phyloP scores from a whole-genome alignment of 1,140 invertebrate genomes.

The Dreissena rostriformis region DNA sequence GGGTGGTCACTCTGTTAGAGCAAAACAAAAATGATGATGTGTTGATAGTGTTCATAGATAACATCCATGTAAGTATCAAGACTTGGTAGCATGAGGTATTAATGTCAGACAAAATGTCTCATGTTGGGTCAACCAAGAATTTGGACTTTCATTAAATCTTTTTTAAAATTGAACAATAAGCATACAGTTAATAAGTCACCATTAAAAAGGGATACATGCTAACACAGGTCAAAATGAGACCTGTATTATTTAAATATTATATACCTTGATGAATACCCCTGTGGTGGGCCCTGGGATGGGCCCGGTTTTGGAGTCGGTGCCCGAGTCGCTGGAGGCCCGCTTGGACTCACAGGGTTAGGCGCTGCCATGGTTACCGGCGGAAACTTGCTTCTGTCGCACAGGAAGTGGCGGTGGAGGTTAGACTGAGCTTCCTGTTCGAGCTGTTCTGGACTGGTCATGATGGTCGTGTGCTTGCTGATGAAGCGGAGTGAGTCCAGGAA shows the following conservation, averaged over 20 bases:
- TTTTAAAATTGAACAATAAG: too few species aligned
- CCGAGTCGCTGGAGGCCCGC: not conserved
- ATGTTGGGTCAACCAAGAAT: too few species aligned
- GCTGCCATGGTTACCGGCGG: conserved; percentile 5
- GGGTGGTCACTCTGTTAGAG: not conserved
- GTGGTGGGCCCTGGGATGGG: not conserved
- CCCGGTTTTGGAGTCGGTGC: not conserved
- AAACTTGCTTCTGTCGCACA: not conserved
- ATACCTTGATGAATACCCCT: not conserved
- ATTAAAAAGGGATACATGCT: too few species aligned
- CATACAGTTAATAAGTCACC: too few species aligned
- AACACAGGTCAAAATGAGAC: too few species aligned
- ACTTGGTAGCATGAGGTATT: too few species aligned
- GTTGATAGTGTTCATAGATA: too few species aligned
- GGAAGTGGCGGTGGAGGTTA: conserved; percentile 19
- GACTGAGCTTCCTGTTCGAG: conserved; percentile 20
- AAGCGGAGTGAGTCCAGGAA: conserved; percentile 34
- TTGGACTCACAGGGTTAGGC: not conserved
- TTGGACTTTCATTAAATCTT: too few species aligned
- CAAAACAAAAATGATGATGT: too few species aligned
- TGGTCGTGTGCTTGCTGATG: conserved; percentile 47
- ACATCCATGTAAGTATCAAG: too few species aligned
- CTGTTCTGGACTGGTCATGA: conserved; percentile 46
- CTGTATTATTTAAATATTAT: too few species aligned
- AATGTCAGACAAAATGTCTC: too few species aligned